Evolutionary conservation across 30 jellyfish, hydroid and myxozoan genomes (phyloP), one percentile per base, ranked within the genome.

Genomic region (Pelagia noctiluca): DNA sequence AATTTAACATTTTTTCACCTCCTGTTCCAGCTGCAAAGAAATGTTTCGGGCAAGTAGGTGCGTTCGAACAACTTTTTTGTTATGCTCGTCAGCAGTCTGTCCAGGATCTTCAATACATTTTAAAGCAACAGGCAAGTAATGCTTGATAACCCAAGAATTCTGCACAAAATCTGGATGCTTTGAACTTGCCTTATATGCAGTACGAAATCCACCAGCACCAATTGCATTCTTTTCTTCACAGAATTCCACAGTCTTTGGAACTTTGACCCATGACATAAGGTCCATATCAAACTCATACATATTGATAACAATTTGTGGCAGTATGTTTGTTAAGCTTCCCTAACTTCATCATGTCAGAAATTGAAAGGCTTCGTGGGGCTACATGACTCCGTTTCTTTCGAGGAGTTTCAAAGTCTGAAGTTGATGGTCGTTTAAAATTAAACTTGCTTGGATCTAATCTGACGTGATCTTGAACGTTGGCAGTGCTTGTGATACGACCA

Each of bases 121-220:
- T n/a, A n/a, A n/a, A n/a, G n/a, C n/a, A n/a, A n/a, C n/a, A n/a
- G n/a, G n/a, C n/a, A n/a, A n/a, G n/a, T n/a, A n/a, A n/a, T n/a
- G n/a, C n/a, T n/a, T n/a, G n/a, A n/a, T n/a, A n/a, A n/a, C n/a
- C n/a, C n/a, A n/a, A n/a, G n/a, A n/a, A n/a, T n/a, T n/a, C n/a
- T n/a, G n/a, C n/a, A n/a, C n/a, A 42, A 42, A 42, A 42, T 42
- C 57, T 42, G 57, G 57, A 42, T 42, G 57, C 57, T 42, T 42
- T 42, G 57, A 42, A 42, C 57, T 42, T 42, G 57, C 57, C 57
- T 42, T 42, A 42, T 42, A 11, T 79, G 90, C 54, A 52, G 90
- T 79, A 79, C 21, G 84, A 48, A 24, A 42, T 32, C n/a, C 12
- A 16, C 57, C 57, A 16, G 57, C 57, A 42, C 57, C 57, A 42